These are phyloP conservation scores for Patella pellucida DNA, from an alignment of 2,888 invertebrate species.

Conservation along the genomic window DNA sequence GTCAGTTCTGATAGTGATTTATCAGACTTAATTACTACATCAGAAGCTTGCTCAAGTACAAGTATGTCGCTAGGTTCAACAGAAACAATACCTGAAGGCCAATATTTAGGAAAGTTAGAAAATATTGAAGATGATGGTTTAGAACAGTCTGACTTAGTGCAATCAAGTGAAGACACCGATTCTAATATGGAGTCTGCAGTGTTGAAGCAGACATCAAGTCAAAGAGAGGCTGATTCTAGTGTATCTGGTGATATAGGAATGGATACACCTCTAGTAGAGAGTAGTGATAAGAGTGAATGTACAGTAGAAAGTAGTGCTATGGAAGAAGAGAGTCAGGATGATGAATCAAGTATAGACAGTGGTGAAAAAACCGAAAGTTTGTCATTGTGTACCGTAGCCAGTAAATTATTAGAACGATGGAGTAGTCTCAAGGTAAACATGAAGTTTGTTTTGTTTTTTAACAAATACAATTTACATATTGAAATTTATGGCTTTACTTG, in stretches of 20 bases:
- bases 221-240: constrained; percentile 20
- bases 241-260: constrained; percentile 9
- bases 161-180: constrained; percentile 30
- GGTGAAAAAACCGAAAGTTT: constrained; percentile 8
- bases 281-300: constrained; percentile 21
- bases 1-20: constrained; percentile 63
- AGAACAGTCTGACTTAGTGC: constrained; percentile 45
- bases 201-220: constrained; percentile 16
- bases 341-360: constrained; percentile 21
- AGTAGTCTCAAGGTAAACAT: constrained; percentile 73
- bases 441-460: neutral
- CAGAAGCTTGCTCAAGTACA: neutral
- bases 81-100: constrained; percentile 18
- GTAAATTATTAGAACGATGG: constrained; percentile 81
- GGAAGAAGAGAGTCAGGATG: constrained; percentile 17
- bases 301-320: constrained; percentile 23
- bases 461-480: neutral
- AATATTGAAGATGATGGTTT: constrained; percentile 21
- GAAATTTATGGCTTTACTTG: too few species aligned
- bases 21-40: constrained; percentile 29
- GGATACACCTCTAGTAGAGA: too few species aligned
- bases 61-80: neutral
- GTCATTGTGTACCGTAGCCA: constrained; percentile 61
- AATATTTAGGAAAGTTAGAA: constrained; percentile 19
- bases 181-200: constrained; percentile 11